Evolutionary conservation across 2,888 invertebrate species (phyloP).

Genomic region (Orthosia gothica): DNA sequence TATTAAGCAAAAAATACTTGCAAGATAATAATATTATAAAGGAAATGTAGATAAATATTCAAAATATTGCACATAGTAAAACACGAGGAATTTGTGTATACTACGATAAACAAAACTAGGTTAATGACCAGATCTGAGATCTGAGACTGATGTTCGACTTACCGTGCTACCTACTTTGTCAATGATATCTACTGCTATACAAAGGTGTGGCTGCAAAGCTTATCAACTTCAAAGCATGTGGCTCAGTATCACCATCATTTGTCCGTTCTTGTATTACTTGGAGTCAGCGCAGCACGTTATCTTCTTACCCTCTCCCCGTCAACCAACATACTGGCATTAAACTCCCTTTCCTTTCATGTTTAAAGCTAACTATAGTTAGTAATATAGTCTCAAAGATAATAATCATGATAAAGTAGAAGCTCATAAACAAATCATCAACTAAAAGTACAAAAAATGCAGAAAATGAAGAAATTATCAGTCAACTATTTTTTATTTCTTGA

Average conservation of each 20-base stretch:
- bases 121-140: slow-evolving; percentile 39
- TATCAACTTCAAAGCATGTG: slow-evolving; percentile 3
- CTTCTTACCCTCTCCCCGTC: background rate
- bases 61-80: background rate
- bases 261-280: background rate
- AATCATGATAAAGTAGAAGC: background rate
- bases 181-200: background rate
- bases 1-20: no score
- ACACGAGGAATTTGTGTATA: slow-evolving; percentile 1
- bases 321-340: no score
- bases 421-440: background rate
- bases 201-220: background rate
- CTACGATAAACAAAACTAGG: slow-evolving; percentile 34
- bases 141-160: background rate
- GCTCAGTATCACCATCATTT: background rate
- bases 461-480: background rate
- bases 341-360: no score
- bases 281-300: background rate
- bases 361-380: no score
- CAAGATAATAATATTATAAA: no score
- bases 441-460: background rate
- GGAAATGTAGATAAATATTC: background rate
- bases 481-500: no score
- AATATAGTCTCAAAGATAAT: no score
- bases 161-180: slow-evolving; percentile 7